Evolutionary conservation across 2,797 vertebrate species (phyloP).

Genomic region (Xenentodon cancila): DNA sequence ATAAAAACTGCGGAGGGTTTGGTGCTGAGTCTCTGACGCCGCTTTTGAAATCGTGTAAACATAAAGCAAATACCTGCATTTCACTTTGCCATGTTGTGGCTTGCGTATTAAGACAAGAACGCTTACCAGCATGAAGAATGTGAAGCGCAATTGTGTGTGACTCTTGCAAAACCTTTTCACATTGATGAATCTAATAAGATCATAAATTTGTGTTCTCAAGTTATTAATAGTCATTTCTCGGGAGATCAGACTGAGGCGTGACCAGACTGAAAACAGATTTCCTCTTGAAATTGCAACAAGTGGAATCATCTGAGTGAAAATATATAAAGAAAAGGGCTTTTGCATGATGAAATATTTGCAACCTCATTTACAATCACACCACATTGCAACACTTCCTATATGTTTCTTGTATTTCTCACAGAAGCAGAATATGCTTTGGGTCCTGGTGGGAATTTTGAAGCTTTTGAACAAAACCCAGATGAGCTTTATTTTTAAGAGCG

Average conservation of each 20-base stretch:
- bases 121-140: background rate
- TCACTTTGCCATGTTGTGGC: slow-evolving; percentile 5
- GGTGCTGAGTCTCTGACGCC: slow-evolving; percentile 4
- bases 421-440: slow-evolving; percentile 16
- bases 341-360: slow-evolving; percentile 63
- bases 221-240: background rate
- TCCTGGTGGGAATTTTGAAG: slow-evolving; percentile 36
- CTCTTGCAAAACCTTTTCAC: background rate
- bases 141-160: slow-evolving; percentile 5
- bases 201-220: slow-evolving; percentile 2
- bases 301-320: slow-evolving; percentile 50
- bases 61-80: slow-evolving; percentile 35
- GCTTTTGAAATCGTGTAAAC: slow-evolving; percentile 36
- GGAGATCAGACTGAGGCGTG: slow-evolving; percentile 13
- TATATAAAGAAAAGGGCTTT: slow-evolving; percentile 44
- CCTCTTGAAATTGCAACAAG: slow-evolving; percentile 44
- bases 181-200: background rate
- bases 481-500: slow-evolving; percentile 12
- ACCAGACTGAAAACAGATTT: slow-evolving; percentile 18
- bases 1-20: slow-evolving; percentile 20
- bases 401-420: slow-evolving; percentile 23
- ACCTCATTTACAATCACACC: slow-evolving; percentile 50
- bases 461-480: slow-evolving; percentile 36
- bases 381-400: slow-evolving; percentile 17
- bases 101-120: slow-evolving; percentile 5